Base-by-base conservation (phyloP, 2,797 vertebrate genomes). In the Pempheris klunzingeri region DNA sequence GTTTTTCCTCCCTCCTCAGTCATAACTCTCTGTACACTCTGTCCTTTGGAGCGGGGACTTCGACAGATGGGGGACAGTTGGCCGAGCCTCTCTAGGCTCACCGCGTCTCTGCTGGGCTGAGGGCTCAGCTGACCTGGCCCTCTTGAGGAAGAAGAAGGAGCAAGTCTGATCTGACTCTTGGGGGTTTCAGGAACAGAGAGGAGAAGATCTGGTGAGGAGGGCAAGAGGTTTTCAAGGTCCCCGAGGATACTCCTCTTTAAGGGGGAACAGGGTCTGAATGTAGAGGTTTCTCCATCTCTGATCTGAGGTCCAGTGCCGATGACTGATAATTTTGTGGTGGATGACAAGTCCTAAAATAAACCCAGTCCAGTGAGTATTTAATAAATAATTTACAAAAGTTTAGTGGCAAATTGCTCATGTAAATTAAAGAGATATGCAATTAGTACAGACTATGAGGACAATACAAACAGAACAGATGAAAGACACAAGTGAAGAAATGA, bases 161-260 rank as follows among this genome's bases (percentile, higher is more conserved):
- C 1, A 5, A 10, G 69, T 17, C 76, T 84, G 11, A 92, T 88
- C 78, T 94, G 91, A 88, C 92, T 94, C 24, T 28, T 87, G 2
- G 92, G 93, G 0, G 93, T 94, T 79, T 94, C 93, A 0, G 92
- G 93, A 20, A 94, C 87, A 53, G 81, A 80, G 15, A 91, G 58
- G 24, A 89, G 3, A 4, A 91, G 63, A 30, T 92, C 89, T 30
- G 88, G 90, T 0, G 92, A 92, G 12, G 80, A 61, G 28, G 84
- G 79, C 7, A 76, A 83, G 24, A 73, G 4, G 70, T 94, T 94
- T 55, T 93, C 87, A 10, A 92, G 67, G 12, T 82, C 83, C 32
- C 83, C 64, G 0, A 92, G 82, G 34, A 91, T 8, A 32, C 43
- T 85, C 39, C 82, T 88, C 65, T 88, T 90, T 50, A 70, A 49